Evolutionary conservation across 2,113 vertebrate species (phyloP), one percentile per base, ranked within the genome.

Genomic region (Oncorhynchus clarkii): DNA sequence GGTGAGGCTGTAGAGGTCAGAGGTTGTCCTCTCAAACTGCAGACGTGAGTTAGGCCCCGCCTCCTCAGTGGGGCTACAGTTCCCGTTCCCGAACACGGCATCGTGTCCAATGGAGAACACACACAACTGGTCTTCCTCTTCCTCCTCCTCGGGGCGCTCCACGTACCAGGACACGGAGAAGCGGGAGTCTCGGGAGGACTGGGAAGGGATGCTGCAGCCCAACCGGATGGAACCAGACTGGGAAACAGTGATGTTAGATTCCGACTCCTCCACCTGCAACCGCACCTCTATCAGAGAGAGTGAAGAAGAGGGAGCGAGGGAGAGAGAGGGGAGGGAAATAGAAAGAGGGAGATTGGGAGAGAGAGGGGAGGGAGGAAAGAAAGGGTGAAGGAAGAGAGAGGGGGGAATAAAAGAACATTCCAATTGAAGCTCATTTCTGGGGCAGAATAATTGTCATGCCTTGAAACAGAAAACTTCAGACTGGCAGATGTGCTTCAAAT

Each of bases 161-260:
- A 87, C 93, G 49, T 96, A 97, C 98, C 98, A 99, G 2, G 96
- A 95, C 79, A 99, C 96, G 0, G 98, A 96, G 11, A 99, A 97
- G 84, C 92, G 95, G 9, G 98, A 99, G 59, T 97, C 94, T 0
- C 93, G 93, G 71, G 95, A 95, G 0, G 98, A 98, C 87, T 95
- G 95, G 3, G 96, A 96, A 6, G 94, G 88, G 13, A 99, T 94
- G 90, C 90, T 96, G 76, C 98, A 99, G 89, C 96, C 96, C 84
- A 99, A 84, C 0, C 91, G 93, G 86, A 99, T 95, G 2, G 95
- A 93, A 5, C 92, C 90, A 14, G 94, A 93, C 86, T 97, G 96
- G 0, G 88, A 69, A 65, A 98, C 93, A 0, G 96, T 98, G 72
- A 97, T 84, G 5, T 99, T 99, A 26, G 94, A 91, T 0, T 94